Conservation (phyloP, 2,113 vertebrate species). For the Plecotus auritus region DNA sequence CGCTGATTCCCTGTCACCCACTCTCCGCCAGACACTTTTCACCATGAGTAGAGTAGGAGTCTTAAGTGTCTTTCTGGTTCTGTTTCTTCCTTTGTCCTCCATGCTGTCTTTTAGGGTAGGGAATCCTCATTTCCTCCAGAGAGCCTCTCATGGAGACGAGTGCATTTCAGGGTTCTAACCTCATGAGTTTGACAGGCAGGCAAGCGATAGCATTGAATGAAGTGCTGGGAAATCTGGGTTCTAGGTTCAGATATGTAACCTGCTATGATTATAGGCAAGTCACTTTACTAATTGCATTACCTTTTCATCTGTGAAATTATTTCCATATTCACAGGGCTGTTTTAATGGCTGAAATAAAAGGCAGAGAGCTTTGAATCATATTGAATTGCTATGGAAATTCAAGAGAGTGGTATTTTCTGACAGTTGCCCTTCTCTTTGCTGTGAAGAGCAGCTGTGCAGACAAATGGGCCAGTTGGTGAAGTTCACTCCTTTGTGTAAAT, state of each 20-base stretch:
- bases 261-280: not conserved
- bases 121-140: not conserved
- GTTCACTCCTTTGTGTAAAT: not conserved
- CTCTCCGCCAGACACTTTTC: not conserved
- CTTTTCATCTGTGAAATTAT: not conserved
- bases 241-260: not conserved
- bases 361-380: not conserved
- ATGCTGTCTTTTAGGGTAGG: not conserved
- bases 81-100: not conserved
- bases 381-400: not conserved
- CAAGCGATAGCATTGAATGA: not conserved
- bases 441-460: not conserved
- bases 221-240: not conserved
- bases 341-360: not conserved
- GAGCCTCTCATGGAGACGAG: not conserved
- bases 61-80: not conserved
- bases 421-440: not conserved
- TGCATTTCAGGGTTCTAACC: not conserved
- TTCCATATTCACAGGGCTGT: not conserved
- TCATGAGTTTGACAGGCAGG: not conserved
- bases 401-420: not conserved
- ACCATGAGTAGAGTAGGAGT: not conserved
- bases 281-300: not conserved
- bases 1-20: not conserved
- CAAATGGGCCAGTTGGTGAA: not conserved